Evolutionary conservation across 2,797 vertebrate species (phyloP).

Genomic region (Takifugu ocellatus): DNA sequence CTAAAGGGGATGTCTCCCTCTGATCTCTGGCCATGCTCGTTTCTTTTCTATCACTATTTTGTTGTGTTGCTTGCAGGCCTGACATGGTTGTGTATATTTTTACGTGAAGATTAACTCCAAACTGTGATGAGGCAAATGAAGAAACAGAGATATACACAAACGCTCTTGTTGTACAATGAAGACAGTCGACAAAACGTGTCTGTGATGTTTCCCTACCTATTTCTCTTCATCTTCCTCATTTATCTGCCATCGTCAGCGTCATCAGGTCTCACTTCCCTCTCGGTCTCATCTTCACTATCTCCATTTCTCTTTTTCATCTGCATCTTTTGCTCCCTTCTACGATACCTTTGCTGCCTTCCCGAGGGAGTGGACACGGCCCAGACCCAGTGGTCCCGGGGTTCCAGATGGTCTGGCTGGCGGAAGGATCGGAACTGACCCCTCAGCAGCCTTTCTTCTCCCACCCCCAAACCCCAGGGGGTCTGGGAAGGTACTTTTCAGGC

Average conservation of each 20-base stretch:
- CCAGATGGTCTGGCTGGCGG: constrained; percentile 64
- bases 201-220: constrained; percentile 25
- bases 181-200: constrained; percentile 4
- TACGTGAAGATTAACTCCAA: constrained; percentile 26
- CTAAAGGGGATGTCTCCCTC: no score
- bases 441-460: constrained; percentile 51
- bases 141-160: constrained; percentile 19
- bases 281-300: constrained; percentile 46
- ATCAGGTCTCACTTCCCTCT: constrained; percentile 30
- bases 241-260: constrained; percentile 29
- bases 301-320: constrained; percentile 20
- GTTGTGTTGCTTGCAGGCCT: no score
- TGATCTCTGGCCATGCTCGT: no score
- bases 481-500: constrained; percentile 27
- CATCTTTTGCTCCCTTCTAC: constrained; percentile 25
- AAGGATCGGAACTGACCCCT: constrained; percentile 45
- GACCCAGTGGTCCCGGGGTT: constrained; percentile 35
- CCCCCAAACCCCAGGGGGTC: constrained; percentile 42
- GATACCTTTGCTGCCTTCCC: constrained; percentile 15
- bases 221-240: constrained; percentile 44
- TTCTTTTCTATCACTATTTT: no score
- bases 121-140: constrained; percentile 36
- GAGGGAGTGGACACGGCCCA: constrained; percentile 19
- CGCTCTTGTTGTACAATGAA: constrained; percentile 21
- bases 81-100: no score